Base-by-base conservation (phyloP, 2,113 vertebrate species). In the Nanorana parkeri region DNA sequence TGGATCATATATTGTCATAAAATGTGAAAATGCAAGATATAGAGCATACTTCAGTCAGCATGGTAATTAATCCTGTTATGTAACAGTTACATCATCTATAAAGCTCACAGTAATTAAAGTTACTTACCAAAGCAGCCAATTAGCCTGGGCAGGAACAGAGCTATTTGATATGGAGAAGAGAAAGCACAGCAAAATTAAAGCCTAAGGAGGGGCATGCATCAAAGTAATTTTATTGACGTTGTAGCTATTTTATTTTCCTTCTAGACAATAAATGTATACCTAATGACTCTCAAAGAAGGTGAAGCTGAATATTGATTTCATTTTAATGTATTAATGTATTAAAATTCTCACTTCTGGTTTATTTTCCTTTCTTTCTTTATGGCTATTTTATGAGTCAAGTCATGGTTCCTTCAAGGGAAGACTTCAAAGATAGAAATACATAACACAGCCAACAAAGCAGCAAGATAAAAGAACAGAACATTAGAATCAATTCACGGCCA, bases 401-500 rank as follows among this genome's bases (percentile, higher is more conserved):
- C 63, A 81, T 81, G 69, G 24, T 29, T 41, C 74, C 69, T 81
- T 74, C 68, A 54, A 81, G 41, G 60, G 28, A 81, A 51, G 10
- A 75, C 71, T 75, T 82, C 47, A 82, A 82, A 82, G 80, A 51
- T 58, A 60, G 61, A 75, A 75, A 75, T 55, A 55, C 68, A 82
- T 75, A 68, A 55, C 61, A 80, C 29, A 74, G 52, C 60, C 80
- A 82, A 75, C 80, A 82, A 75, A 82, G 80, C 29, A 24, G 21
- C 28, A 24, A 67, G 80, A 82, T 75, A 75, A 82, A 82, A 82
- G 61, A 82, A 56, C 11, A 41, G 51, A 75, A 75, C 71, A 67
- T 74, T 82, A 75, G 64, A 55, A 75, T 79, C 77, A 68, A 68
- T 78, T 66, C 64, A 78, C 32, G 5, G 32, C 32, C 32, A 36